Evolutionary conservation across 2,888 invertebrate species (phyloP).

Genomic region (Eupithecia pulchellata): DNA sequence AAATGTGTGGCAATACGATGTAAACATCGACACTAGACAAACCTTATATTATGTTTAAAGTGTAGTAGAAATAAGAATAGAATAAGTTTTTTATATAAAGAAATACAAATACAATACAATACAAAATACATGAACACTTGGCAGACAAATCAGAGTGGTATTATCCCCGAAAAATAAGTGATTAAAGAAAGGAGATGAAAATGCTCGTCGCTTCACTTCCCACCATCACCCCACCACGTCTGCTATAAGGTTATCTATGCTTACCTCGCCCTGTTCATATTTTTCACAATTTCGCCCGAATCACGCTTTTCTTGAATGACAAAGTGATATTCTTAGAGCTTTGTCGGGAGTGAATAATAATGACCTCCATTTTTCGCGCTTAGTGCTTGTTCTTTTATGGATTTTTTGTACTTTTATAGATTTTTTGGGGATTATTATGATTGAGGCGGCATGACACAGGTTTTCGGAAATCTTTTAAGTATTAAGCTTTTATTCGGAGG

Average conservation of each 20-base stretch:
- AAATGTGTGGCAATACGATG: too few relatives aligned
- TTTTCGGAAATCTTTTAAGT: slow-evolving; percentile 37
- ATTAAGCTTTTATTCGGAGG: slow-evolving; percentile 14
- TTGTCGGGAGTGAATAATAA: slow-evolving; percentile 40
- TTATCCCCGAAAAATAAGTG: not conserved
- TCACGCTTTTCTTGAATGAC: slow-evolving; percentile 50
- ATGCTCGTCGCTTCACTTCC: slow-evolving; percentile 16
- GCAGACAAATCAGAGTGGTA: not conserved
- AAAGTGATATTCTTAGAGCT: slow-evolving; percentile 42
- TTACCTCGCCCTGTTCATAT: slow-evolving; percentile 54
- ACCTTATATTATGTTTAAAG: too few relatives aligned
- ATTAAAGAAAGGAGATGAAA: not conserved
- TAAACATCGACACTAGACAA: too few relatives aligned
- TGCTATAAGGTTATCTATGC: slow-evolving; percentile 33
- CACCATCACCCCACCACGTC: slow-evolving; percentile 12
- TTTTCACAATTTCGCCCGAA: slow-evolving; percentile 55
- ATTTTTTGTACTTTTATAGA: slow-evolving; percentile 15
- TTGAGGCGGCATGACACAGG: slow-evolving; percentile 39
- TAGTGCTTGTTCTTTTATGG: slow-evolving; percentile 32
- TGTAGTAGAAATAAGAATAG: too few relatives aligned
- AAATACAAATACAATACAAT: too few relatives aligned
- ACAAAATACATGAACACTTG: not conserved
- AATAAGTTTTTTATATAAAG: too few relatives aligned
- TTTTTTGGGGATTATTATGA: slow-evolving; percentile 23
- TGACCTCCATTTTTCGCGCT: slow-evolving; percentile 31